A percentile compares a stretch with the other conserved stretches of the same genome.
Conservation (phyloP, 2,888 invertebrate species). For the Phengaris arion region DNA sequence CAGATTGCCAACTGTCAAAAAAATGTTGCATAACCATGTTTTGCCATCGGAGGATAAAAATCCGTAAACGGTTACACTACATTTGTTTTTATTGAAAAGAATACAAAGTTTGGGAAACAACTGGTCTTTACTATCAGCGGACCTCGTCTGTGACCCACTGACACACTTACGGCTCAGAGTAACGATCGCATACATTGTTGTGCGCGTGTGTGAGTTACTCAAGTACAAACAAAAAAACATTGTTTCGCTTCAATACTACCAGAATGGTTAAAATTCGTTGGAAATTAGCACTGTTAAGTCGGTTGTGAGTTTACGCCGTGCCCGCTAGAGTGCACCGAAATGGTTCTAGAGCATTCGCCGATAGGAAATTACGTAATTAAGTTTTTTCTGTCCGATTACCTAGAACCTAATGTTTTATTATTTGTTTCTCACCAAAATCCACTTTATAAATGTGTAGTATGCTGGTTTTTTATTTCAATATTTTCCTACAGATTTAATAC, state of each 20-base stretch:
- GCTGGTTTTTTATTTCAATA: background rate
- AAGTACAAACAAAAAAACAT: constrained; percentile 19
- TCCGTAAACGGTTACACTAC: background rate
- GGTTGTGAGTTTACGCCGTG: background rate
- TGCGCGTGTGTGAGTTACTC: constrained; percentile 25
- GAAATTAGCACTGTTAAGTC: background rate
- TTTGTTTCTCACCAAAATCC: background rate
- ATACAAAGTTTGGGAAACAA: constrained; percentile 62
- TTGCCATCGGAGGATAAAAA: background rate
- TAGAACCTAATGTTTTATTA: background rate
- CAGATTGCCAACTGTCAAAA: constrained; percentile 3
- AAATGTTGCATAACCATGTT: background rate
- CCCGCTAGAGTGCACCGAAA: constrained; percentile 1
- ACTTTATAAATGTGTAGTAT: background rate
- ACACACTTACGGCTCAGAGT: constrained; percentile 80
- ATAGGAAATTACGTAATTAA: background rate
- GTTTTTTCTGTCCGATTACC: background rate
- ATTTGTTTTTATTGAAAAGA: constrained; percentile 42
- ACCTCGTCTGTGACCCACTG: constrained; percentile 82
- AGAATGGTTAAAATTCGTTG: constrained; percentile 3
- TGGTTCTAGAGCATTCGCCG: background rate
- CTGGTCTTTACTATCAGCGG: constrained; percentile 48
- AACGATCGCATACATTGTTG: constrained; percentile 52
- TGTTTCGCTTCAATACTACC: background rate
- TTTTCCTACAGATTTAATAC: background rate